Conservation (phyloP, 2,888 invertebrate species). For the Caenorhabditis sp. region DNA sequence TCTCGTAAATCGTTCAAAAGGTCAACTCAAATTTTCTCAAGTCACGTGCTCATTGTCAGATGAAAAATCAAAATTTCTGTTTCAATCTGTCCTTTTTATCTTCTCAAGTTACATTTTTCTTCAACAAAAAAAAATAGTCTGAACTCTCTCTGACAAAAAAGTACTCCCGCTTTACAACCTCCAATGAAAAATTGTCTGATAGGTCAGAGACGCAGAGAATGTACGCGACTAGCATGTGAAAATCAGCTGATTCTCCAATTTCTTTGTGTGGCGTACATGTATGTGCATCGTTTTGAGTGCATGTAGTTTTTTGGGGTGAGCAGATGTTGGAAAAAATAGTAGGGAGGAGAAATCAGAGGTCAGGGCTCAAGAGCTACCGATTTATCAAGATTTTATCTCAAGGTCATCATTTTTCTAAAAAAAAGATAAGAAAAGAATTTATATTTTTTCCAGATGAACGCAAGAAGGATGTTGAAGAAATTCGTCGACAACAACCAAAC, state of each 20-base stretch:
- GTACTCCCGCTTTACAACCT: not conserved
- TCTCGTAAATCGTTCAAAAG: no score
- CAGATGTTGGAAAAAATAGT: not conserved
- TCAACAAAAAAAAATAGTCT: no score
- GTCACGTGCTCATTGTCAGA: no score
- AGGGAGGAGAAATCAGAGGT: not conserved
- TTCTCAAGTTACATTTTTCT: no score
- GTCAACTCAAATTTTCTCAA: no score
- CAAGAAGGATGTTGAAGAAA: conserved; percentile 74
- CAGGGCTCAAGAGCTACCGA: not conserved
- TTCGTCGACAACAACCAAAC: conserved; percentile 74
- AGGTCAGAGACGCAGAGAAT: conserved; percentile 26
- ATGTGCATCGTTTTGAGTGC: conserved; percentile 6
- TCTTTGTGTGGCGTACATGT: no score
- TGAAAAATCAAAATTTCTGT: no score
- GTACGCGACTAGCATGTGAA: conserved; percentile 29
- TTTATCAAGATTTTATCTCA: no score
- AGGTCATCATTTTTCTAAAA: no score
- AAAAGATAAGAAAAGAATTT: no score
- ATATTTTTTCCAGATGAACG: conserved; percentile 73
- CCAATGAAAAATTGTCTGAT: conserved; percentile 2
- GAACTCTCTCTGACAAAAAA: not conserved
- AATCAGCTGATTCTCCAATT: conserved; percentile 31
- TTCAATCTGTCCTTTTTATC: no score
- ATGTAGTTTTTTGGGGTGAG: not conserved